Conservation (phyloP, 2,113 vertebrate genomes). For the Origma solitaria region DNA sequence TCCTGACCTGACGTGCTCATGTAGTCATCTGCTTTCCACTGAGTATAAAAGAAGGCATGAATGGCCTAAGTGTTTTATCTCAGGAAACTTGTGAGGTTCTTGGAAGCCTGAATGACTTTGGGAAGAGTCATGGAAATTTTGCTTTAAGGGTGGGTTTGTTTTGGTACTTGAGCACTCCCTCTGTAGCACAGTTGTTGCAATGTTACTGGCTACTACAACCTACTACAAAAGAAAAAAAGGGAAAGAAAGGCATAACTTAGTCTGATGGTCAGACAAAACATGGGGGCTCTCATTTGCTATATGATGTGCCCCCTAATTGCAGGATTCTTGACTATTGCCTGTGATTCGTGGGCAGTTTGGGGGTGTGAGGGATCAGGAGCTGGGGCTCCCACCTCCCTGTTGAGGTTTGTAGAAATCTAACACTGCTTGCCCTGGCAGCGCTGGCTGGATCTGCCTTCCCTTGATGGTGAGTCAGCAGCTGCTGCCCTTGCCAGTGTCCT, state of each 20-base stretch:
- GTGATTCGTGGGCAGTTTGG: neutral
- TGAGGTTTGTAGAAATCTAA: neutral
- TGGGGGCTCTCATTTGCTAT: neutral
- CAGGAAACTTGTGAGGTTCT: neutral
- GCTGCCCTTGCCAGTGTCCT: neutral
- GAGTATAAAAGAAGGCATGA: neutral
- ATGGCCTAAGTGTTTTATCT: neutral
- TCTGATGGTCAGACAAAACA: neutral
- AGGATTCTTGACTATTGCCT: neutral
- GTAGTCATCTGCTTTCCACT: neutral
- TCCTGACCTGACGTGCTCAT: neutral
- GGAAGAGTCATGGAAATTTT: neutral
- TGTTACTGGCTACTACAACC: neutral
- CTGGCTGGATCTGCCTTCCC: neutral
- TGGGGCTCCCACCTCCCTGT: neutral
- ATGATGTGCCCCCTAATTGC: accelerated
- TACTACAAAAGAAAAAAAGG: neutral
- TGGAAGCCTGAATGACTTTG: neutral
- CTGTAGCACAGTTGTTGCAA: neutral
- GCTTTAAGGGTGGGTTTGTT: neutral
- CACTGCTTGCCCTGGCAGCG: accelerated
- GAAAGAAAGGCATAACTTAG: neutral
- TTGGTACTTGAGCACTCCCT: neutral
- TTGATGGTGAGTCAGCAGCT: neutral
- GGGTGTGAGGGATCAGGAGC: neutral